Evolutionary conservation across 2,797 vertebrate species (phyloP), one percentile per base, ranked within the genome.

Genomic region (Spinibarbus caldwelli): DNA sequence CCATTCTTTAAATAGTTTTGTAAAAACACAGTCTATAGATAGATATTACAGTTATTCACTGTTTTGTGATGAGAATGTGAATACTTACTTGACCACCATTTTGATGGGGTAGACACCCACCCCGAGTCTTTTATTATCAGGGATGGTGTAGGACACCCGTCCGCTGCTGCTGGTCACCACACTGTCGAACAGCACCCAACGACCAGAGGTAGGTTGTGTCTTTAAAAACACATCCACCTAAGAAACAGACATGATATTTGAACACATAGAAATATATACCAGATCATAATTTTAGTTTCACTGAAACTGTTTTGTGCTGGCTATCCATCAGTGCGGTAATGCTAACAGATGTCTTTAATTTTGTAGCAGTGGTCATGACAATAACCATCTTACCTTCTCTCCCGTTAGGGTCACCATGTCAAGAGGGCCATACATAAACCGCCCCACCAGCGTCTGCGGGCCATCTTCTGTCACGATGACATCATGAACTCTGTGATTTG

Each of bases 351-450:
- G n/a, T 64, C 10, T 79, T 43, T 14, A 59, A 12, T 21, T 45
- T 47, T 80, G 21, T 29, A 47, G 29, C 36, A 34, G 26, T 43
- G 5, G 6, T 45, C 12, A 70, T 41, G 36, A 52, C 49, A 19
- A 21, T 52, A 6, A 54, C 12, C 23, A 41, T 0, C 72, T 62
- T 72, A 97, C 96, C 96, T 97, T 97, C 87, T 97, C 96, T 85
- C 96, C 96, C 0, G 96, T 96, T 67, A 97, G 94, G 0, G 96
- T 97, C 88, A 97, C 96, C 96, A 97, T 97, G 88, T 97, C 96
- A 75, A 97, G 87, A 0, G 96, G 96, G 10, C 96, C 96, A 0
- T 97, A 97, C 96, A 97, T 97, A 89, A 97, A 97, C 82, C 96
- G 93, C 78, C 96, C 96, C 0, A 92, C 94, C 70, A 97, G 91